Base-by-base conservation (phyloP, 2,797 vertebrate genomes). In the Falco cherrug region DNA sequence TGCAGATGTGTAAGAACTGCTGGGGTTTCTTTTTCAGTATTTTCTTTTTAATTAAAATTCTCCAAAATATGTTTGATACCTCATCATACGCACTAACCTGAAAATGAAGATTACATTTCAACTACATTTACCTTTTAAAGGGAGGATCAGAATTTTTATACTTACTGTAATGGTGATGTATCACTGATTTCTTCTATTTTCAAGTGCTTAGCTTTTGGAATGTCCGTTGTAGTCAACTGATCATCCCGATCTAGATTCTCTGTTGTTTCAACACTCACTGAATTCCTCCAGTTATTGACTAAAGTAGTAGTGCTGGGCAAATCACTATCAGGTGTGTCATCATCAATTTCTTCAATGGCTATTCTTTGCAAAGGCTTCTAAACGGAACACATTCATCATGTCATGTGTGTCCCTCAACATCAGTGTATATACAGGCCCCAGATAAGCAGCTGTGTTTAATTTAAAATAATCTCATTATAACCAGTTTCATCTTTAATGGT, bases 331-430 rank as follows among this genome's bases (percentile, higher is more conserved):
- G 73, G 79, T 53, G 97, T 43, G 90, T 98, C 96, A 57, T 98
- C 98, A 74, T 98, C 98, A 84, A 99, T 97, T 95, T 99, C 99
- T 97, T 99, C 98, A 56, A 99, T 99, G 41, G 98, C 91, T 57
- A 99, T 96, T 96, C 99, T 98, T 97, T 56, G 98, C 94, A 99
- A 95, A 54, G 99, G 98, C 94, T 99, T 99, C 99, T 99, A 97
- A 96, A 98, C 17, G 83, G 69, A 96, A 95, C 48, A 96, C 28
- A 93, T 56, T 83, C 5, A 25, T 84, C 45, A 16, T 5, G 24
- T 93, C 43, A 87, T 1, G 4, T 25, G 3, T 7, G 11, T 28
- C 25, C 45, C 31, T 93, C 77, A 78, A 80, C 1, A 7, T 10
- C 60, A 80, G 28, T 20, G 21, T 89, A 93, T 43, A 61, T 12